Base-by-base conservation (phyloP, 35 echinoderm and acorn worm species). In the Ophioderma brevispina region DNA sequence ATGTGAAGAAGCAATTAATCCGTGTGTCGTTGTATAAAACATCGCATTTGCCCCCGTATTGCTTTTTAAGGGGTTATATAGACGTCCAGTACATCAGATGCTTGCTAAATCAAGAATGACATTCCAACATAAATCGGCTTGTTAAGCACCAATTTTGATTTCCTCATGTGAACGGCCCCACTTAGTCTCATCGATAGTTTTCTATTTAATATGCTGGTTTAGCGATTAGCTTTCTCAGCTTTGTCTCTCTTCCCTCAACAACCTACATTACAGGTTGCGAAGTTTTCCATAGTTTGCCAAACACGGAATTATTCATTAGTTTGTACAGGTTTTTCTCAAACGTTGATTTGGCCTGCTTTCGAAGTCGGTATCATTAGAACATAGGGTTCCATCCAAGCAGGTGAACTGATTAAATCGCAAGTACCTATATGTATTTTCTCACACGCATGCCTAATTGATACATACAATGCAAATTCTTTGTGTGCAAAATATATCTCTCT, bases 11-110 rank as follows among this genome's bases (percentile, higher is more conserved):
- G 63, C 21, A 87, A 41, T 23, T 2, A 39, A 76, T 87, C 86
- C 31, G 86, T 87, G n/a, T n/a, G 86, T 87, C 63, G 31, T 6
- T 87, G 39, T 87, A 87, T 36, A 87, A 38, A 19, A 87, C 33
- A 36, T 78, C 23, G 42, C 38, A 87, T n/a, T 77, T 37, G 4
- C 38, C 31, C 50, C 64, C 37, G 41, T 83, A 83, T 33, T 33
- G 41, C 41, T 50, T 31, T 41, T 83, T 83, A 1, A 83, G 36
- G 6, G 37, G 28, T 83, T 50, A 41, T 83, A 87, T 38, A 41
- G 18, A 76, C 34, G 30, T 76, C 59, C n/a, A n/a, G 55, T 86
- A 86, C 84, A 86, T 75, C 21, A 75, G 84, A 35, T 75, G 59
- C 84, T 86, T 86, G 2, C 13, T 33, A 86, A 59, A 25, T 86